A percentile compares a stretch with the other conserved stretches of the same genome.
Conservation (phyloP, 2,888 invertebrate species). For the Idaea biselata region DNA sequence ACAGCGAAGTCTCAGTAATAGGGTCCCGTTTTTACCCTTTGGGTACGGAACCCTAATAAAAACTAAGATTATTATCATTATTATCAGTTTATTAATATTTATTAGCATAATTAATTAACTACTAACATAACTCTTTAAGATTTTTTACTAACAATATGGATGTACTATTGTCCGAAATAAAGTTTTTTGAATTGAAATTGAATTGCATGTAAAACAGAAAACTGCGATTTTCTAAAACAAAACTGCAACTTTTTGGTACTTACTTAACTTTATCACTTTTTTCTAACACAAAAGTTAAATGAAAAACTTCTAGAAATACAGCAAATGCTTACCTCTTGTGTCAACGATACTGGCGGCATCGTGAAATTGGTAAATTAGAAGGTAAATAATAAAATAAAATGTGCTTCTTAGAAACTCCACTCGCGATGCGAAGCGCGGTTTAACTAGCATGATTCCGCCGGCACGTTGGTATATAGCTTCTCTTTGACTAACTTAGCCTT, state of each 20-base stretch:
- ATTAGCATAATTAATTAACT: no score
- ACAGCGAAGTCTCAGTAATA: no score
- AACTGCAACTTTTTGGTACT: neutral
- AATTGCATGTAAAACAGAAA: neutral
- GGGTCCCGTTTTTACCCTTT: no score
- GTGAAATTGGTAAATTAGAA: slow-evolving; percentile 28
- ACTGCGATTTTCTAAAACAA: neutral
- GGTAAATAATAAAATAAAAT: slow-evolving; percentile 19
- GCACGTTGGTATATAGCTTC: slow-evolving; percentile 55
- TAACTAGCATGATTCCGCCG: slow-evolving; percentile 57
- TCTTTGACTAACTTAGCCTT: slow-evolving; percentile 48
- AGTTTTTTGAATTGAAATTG: no score
- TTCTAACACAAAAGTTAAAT: slow-evolving; percentile 4
- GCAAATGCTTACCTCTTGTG: slow-evolving; percentile 58
- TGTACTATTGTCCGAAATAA: no score
- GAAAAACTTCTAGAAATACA: slow-evolving; percentile 4
- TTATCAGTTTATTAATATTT: no score
- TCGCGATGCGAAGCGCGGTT: slow-evolving; percentile 43
- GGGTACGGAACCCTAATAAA: no score
- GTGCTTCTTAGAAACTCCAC: slow-evolving; percentile 30
- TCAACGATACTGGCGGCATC: slow-evolving; percentile 74
- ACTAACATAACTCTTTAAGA: no score
- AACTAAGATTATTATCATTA: no score
- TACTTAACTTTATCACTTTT: neutral
- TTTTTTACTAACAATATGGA: no score